Evolutionary conservation across 2,888 invertebrate species (phyloP), one percentile per base, ranked within the genome.

Genomic region (Theretra japonica): DNA sequence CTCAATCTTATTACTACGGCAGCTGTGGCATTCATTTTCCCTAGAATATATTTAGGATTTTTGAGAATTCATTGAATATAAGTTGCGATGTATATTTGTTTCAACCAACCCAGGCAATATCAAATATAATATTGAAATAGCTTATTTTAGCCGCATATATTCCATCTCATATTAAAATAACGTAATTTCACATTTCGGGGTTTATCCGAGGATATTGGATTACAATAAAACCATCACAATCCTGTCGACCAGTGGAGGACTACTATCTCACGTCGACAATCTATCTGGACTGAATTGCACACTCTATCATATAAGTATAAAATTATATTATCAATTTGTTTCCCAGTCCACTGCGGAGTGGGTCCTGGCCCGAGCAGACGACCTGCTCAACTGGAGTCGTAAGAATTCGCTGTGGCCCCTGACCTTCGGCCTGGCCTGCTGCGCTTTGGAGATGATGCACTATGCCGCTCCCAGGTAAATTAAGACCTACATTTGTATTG

Each of bases 371-470:
- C 95, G 99, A 76, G 86, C 97, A 2, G 99, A 99, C 84, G 99
- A 99, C 91, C 89, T 99, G 23, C 89, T 99, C 0, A 99, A 99
- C 93, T 99, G 98, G 98, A 98, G 98, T 19, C 95, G 98, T 53
- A 97, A 97, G 90, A 96, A 96, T 83, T 99, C 99, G 0, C 84
- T 99, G 30, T 99, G 99, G 99, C 99, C 99, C 0, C 91, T 99
- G 82, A 99, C 99, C 6, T 99, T 99, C 91, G 99, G 99, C 72
- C 94, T 99, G 77, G 99, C 99, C 0, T 99, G 99, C 88, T 99
- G 99, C 91, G 99, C 99, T 69, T 97, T 99, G 0, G 99, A 99
- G 93, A 99, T 99, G 99, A 99, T 99, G 99, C 99, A 99, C 93
- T 99, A 99, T 77, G 99, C 99, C 74, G 99, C 98, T 21, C 98